These are phyloP conservation scores for Zosterops hypoxanthus DNA, from an alignment of 2,113 vertebrate species.

Conservation along the genomic window DNA sequence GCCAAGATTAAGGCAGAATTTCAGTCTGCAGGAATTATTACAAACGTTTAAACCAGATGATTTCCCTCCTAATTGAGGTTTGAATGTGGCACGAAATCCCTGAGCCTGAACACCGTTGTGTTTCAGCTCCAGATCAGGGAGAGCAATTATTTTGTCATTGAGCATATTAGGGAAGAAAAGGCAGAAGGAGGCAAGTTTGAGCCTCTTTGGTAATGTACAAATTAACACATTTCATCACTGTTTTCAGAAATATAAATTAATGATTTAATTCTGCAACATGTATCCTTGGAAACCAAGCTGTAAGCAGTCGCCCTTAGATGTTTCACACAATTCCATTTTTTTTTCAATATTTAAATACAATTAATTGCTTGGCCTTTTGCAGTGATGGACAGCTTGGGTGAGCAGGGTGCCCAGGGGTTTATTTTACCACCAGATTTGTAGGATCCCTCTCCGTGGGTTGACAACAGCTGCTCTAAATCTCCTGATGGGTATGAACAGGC, in stretches of 20 bases:
- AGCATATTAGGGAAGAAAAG: conserved; percentile 5
- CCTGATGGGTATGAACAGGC: conserved; percentile 27
- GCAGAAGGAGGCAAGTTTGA: conserved; percentile 29
- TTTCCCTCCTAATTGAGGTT: background rate
- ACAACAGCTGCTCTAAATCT: conserved; percentile 40
- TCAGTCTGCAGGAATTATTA: background rate
- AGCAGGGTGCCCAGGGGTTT: background rate
- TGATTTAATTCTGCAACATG: conserved; percentile 29
- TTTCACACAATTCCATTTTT: background rate
- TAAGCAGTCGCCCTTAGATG: background rate
- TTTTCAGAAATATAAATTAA: conserved; percentile 54
- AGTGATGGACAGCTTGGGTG: conserved; percentile 45
- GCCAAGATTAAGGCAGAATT: background rate
- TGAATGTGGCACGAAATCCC: background rate
- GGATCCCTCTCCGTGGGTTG: background rate
- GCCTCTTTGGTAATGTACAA: conserved; percentile 29
- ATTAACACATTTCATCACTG: conserved; percentile 37
- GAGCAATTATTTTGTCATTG: conserved; percentile 33
- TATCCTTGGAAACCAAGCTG: conserved; percentile 52
- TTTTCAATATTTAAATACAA: conserved; percentile 24
- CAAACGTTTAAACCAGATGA: background rate
- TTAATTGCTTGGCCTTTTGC: conserved; percentile 36
- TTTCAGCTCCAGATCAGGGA: background rate
- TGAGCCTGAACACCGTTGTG: background rate
- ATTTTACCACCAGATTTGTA: conserved; percentile 14